phyloP scores from a whole-genome alignment of 2,797 vertebrate genomes.

The Enteromius anoplus region DNA sequence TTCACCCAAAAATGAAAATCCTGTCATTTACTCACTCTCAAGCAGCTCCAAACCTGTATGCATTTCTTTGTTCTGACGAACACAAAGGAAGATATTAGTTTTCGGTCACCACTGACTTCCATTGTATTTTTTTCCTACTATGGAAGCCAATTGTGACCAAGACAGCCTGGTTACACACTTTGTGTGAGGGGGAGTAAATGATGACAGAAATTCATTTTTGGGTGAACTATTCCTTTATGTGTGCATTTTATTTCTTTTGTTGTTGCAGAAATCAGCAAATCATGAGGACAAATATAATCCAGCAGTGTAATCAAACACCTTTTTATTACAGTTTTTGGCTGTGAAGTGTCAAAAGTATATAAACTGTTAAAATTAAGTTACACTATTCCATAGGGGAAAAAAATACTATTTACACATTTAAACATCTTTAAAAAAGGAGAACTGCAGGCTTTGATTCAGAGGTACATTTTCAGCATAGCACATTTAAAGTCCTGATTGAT shows the following conservation, averaged over 20 bases:
- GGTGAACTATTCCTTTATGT: too few species aligned
- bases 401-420: slow-evolving; percentile 67
- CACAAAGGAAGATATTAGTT: too few species aligned
- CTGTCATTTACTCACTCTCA: too few species aligned
- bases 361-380: slow-evolving; percentile 65
- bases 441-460: slow-evolving; percentile 26
- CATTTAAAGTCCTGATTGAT: slow-evolving; percentile 60
- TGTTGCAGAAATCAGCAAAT: neutral
- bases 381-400: slow-evolving; percentile 47
- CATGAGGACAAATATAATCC: neutral
- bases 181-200: too few species aligned
- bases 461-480: slow-evolving; percentile 52
- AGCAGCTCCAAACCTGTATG: too few species aligned
- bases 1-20: too few species aligned
- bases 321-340: slow-evolving; percentile 69
- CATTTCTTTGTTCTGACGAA: too few species aligned
- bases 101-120: too few species aligned
- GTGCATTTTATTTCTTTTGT: slow-evolving; percentile 1
- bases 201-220: too few species aligned
- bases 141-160: too few species aligned
- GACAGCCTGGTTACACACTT: too few species aligned
- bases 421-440: slow-evolving; percentile 57
- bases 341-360: slow-evolving; percentile 66
- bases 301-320: slow-evolving; percentile 67
- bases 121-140: too few species aligned